Base-by-base conservation (phyloP, 2,797 vertebrate species). In the Prionace glauca region DNA sequence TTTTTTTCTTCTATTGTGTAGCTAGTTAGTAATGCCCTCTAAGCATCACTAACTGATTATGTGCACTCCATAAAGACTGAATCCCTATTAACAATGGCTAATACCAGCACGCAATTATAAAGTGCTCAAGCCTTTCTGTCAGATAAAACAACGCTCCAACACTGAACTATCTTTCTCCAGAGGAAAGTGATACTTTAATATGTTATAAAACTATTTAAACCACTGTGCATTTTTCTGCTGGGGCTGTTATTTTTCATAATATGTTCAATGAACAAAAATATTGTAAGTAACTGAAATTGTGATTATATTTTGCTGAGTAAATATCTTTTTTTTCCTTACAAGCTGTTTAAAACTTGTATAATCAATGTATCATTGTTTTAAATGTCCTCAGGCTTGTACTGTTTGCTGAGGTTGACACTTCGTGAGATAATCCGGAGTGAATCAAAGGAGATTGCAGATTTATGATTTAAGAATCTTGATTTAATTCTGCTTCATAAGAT, bases 41-140 rank as follows among this genome's bases (percentile, higher is more conserved):
- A 96, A 97, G 98, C 98, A 97, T 98, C 97, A 97, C 98, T 97
- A 98, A 98, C 98, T 97, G 98, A 98, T 98, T 98, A 98, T 96
- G 96, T 97, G 69, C 96, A 96, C 95, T 96, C 96, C 96, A 88
- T 87, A 94, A 91, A 95, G 94, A 86, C 71, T 94, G 71, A 32
- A 26, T 95, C 50, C 93, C 93, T 77, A 74, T 74, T 74, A 95
- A 95, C 71, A 50, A 95, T 56, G 50, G 93, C 45, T 95, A 95
- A 74, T 95, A 95, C 69, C 69, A 77, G 69, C 72, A 95, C 26
- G 71, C 93, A 95, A 95, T 95, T 95, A 95, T 74, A 74, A 95
- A 77, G 69, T 56, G 32, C 93, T 92, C 90, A 69, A 92, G 62
- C 90, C 90, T 77, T 74, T 50, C 93, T 60, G 60, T 45, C 45